Evolutionary conservation across 2,797 vertebrate species (phyloP), one percentile per base, ranked within the genome.

Genomic region (Clarias fuscus): DNA sequence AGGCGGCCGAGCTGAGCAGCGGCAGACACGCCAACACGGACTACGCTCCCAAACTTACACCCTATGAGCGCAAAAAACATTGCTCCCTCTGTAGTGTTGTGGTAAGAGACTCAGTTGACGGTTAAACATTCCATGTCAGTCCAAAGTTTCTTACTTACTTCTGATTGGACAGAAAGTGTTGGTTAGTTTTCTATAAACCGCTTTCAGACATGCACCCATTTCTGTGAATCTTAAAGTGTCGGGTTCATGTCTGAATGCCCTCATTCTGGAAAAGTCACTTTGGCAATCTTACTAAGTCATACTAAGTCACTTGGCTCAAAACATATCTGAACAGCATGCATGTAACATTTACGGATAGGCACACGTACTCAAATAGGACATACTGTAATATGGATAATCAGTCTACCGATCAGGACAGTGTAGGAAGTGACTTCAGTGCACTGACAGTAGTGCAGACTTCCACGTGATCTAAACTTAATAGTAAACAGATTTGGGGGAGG

Each of bases 1-100:
- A 99, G 85, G 98, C 98, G 11, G 98, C 98, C 0, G 98, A 99
- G 89, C 92, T 99, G 87, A 99, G 98, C 90, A 99, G 98, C 30
- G 98, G 98, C 14, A 95, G 98, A 85, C 98, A 99, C 37, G 98
- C 98, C 71, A 99, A 95, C 88, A 97, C 97, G 0, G 98, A 99
- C 93, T 98, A 99, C 27, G 97, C 98, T 56, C 98, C 98, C 40
- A 99, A 98, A 91, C 96, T 99, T 71, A 99, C 98, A 11, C 98
- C 98, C 0, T 99, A 98, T 0, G 98, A 99, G 88, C 95, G 98
- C 70, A 98, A 98, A 90, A 99, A 99, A 30, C 98, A 99, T 73
- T 99, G 98, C 92, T 98, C 97, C 0, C 93, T 99, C 7, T 99
- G 98, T 90, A 93, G 89, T 1, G 96, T 98, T 6, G 90, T 95